Evolutionary conservation across 64 coral and sea anemone species (phyloP).

Genomic region (Montipora capricornis): DNA sequence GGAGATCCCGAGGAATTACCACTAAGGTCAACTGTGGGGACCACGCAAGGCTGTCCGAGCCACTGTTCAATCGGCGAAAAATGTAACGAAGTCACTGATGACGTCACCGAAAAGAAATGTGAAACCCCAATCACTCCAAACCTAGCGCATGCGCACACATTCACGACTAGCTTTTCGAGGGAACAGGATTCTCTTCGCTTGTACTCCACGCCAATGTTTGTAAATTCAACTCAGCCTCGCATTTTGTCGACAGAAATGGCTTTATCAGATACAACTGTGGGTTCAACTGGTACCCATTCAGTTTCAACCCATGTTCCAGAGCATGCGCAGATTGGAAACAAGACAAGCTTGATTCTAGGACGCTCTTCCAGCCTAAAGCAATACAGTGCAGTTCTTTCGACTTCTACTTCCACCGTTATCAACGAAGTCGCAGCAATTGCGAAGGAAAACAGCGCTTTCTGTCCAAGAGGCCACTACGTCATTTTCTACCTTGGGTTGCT

Average conservation of each 20-base stretch:
- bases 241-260: neutral
- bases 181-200: neutral
- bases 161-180: neutral
- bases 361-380: neutral
- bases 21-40: neutral
- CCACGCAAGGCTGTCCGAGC: neutral
- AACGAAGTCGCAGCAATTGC: neutral
- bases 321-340: neutral
- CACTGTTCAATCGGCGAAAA: neutral
- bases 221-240: neutral
- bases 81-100: neutral
- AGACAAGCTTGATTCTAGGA: neutral
- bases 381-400: neutral
- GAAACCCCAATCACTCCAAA: neutral
- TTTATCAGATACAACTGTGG: neutral
- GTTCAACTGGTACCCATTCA: neutral
- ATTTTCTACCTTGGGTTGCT: neutral
- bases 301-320: neutral
- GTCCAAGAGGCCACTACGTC: neutral
- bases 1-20: neutral
- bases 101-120: neutral
- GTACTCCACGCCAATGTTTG: neutral
- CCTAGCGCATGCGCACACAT: neutral
- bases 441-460: neutral
- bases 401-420: neutral